phyloP scores from a whole-genome alignment of 2,888 invertebrate genomes.

The Zeuzera pyrina region DNA sequence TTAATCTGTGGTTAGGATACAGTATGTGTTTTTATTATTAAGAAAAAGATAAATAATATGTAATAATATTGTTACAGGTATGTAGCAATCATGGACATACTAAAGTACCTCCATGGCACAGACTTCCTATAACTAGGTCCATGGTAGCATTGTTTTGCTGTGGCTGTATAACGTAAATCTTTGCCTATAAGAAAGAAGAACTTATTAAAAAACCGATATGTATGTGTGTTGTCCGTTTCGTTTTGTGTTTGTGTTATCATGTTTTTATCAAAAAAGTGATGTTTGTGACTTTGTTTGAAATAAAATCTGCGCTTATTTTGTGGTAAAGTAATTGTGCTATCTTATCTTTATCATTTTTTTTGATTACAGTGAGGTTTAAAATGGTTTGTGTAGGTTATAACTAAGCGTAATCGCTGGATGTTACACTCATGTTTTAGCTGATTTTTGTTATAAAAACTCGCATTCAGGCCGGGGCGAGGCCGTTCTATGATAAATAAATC shows the following conservation, averaged over 20 bases:
- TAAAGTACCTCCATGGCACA: too few species aligned
- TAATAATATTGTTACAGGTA: too few species aligned
- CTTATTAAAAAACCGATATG: too few species aligned
- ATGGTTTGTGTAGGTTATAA: constrained; percentile 53
- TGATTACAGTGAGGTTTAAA: constrained; percentile 30
- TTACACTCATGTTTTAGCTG: constrained; percentile 51
- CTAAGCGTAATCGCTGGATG: constrained; percentile 25
- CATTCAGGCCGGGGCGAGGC: constrained; percentile 14
- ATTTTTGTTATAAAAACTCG: constrained; percentile 43
- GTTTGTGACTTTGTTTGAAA: constrained; percentile 53
- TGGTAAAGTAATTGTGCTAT: constrained; percentile 58
- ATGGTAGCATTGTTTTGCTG: too few species aligned
- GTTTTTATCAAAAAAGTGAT: constrained; percentile 70
- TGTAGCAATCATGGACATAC: too few species aligned
- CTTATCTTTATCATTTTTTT: constrained; percentile 43
- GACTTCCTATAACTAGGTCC: too few species aligned
- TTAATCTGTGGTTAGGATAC: too few species aligned
- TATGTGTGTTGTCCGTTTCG: constrained; percentile 6
- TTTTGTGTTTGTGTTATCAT: constrained; percentile 60
- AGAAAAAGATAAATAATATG: too few species aligned
- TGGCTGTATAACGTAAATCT: too few species aligned
- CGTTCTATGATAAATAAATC: constrained; percentile 18
- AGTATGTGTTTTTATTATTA: too few species aligned
- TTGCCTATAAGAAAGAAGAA: too few species aligned
- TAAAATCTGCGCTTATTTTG: constrained; percentile 50